Base-by-base conservation (phyloP, 1,140 invertebrate species). In the Halyomorpha halys region DNA sequence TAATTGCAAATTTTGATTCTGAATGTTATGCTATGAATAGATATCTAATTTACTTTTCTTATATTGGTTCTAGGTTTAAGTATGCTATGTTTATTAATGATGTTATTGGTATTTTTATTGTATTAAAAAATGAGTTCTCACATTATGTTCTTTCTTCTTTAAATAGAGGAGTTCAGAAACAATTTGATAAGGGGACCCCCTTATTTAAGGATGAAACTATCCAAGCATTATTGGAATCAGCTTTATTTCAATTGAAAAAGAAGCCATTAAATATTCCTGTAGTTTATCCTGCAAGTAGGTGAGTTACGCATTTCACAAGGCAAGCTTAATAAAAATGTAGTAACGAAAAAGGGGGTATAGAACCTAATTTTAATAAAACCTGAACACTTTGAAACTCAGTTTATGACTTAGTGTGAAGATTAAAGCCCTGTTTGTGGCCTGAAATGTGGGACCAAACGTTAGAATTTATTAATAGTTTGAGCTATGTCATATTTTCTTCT, bases 151-250 rank as follows among this genome's bases (percentile, higher is more conserved):
- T 64, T 56, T 39, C 13, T 51, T 25, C 15, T 23, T 15, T 13
- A 21, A 53, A 23, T 56, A 67, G 66, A 59, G 68, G 66, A n/a
- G 61, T 63, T 39, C 68, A 69, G 45, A 69, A 69, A 56, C 68
- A 69, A 47, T 23, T 63, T 23, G 27, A 30, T 0, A 65, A 65
- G 25, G 63, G 51, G 6, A 34, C 51, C 13, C 61, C 64, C 6
- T n/a, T 60, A 25, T 47, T 23, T 39, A 13, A 30, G 18, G 39
- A 39, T 34, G 23, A 54, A 19, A 61, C 68, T 18, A 54, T 69
- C 19, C 68, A 69, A 59, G 60, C 66, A 27, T 19, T 67, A 19
- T 65, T 69, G n/a, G 68, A 69, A 63, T 44, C 49, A 16, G 59
- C 56, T 8, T 44, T 61, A 15, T 56, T 39, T 30, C 30, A 51